Evolutionary conservation across 2,797 vertebrate species (phyloP).

Genomic region (Pipistrellus nathusii): DNA sequence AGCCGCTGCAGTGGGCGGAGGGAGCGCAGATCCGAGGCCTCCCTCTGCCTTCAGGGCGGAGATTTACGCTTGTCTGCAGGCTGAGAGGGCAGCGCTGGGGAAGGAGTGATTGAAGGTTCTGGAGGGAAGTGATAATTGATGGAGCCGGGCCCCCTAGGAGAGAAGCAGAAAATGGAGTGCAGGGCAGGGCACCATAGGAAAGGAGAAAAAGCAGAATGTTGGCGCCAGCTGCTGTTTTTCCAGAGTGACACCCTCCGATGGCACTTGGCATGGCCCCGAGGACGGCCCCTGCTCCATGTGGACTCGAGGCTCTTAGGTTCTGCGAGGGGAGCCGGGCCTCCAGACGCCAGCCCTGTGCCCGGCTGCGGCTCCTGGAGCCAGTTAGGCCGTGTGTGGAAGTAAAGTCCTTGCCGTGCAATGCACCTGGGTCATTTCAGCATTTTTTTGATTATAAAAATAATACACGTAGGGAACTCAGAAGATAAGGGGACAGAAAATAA

Average conservation of each 20-base stretch:
- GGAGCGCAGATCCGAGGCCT: neutral
- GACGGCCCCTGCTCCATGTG: neutral
- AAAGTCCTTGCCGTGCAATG: neutral
- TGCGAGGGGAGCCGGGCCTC: neutral
- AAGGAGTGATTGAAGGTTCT: conserved; percentile 51
- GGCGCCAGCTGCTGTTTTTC: neutral
- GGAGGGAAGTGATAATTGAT: conserved; percentile 59
- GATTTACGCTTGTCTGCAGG: conserved; percentile 21
- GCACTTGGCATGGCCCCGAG: neutral
- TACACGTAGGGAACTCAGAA: neutral
- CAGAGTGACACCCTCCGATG: neutral
- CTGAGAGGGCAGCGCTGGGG: neutral
- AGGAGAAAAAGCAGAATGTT: neutral
- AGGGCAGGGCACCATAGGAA: neutral
- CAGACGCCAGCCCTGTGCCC: neutral
- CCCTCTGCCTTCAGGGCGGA: neutral
- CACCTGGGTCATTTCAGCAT: neutral
- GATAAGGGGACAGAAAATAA: neutral
- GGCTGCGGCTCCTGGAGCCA: neutral
- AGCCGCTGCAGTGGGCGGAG: neutral
- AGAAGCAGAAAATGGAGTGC: conserved; percentile 50
- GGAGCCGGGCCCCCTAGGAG: conserved; percentile 30
- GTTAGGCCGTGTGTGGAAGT: neutral
- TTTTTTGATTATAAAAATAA: neutral
- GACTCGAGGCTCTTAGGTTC: accelerated